These are phyloP conservation scores for Mesorhabditis belari DNA, from an alignment of 2,888 invertebrate genomes.

Conservation along the genomic window DNA sequence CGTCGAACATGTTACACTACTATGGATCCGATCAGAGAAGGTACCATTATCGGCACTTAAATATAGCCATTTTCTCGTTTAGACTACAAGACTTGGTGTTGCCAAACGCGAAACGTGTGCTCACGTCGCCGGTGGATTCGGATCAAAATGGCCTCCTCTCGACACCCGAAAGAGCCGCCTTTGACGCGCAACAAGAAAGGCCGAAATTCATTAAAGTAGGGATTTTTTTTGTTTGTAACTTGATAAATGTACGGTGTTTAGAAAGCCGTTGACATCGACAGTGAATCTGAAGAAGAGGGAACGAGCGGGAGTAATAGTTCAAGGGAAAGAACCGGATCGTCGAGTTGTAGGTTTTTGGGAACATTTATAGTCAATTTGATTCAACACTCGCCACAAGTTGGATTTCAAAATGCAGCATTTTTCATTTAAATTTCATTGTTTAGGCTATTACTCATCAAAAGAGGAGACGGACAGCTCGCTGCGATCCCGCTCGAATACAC, in stretches of 20 bases:
- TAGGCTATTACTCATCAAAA: too few relatives aligned
- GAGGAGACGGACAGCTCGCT: background rate
- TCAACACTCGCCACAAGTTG: too few relatives aligned
- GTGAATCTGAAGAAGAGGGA: background rate
- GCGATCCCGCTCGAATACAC: background rate
- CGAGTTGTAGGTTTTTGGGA: background rate
- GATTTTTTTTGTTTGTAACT: background rate
- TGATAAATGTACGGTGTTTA: background rate
- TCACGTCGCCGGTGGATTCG: background rate
- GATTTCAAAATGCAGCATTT: too few relatives aligned
- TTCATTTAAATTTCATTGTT: too few relatives aligned
- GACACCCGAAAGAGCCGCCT: conserved; percentile 13
- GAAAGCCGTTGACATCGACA: background rate
- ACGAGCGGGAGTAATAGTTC: background rate
- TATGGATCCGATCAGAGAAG: too few relatives aligned
- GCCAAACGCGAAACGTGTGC: too few relatives aligned
- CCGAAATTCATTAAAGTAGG: background rate
- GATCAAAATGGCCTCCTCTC: background rate
- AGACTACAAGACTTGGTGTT: too few relatives aligned
- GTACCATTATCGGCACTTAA: too few relatives aligned
- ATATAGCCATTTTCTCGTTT: too few relatives aligned
- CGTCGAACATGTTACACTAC: too few relatives aligned
- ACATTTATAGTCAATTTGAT: background rate
- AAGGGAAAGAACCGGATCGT: background rate
- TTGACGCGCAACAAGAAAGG: conserved; percentile 8